Evolutionary conservation across 1,140 invertebrate species (phyloP).

Genomic region (Phthorimaea operculella): DNA sequence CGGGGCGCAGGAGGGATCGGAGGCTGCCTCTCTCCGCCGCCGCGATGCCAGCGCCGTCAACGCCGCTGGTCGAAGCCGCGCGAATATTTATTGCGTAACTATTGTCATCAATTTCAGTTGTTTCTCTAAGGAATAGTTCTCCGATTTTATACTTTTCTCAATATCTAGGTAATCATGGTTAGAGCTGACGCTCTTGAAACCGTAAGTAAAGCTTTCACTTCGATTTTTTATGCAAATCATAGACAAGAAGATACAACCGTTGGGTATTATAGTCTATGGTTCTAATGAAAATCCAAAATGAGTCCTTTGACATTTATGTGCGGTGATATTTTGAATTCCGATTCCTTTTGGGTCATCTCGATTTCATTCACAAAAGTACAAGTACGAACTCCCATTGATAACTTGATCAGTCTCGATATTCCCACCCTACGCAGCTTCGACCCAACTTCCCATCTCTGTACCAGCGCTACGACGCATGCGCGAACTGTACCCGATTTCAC

Average conservation of each 20-base stretch:
- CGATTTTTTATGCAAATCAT: too few relatives aligned
- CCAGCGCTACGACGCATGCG: conserved; percentile 47
- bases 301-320: neutral
- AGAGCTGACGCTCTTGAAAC: too few relatives aligned
- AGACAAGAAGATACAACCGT: too few relatives aligned
- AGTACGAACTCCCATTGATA: neutral
- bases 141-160: neutral
- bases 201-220: too few relatives aligned
- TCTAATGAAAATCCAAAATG: neutral
- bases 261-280: too few relatives aligned
- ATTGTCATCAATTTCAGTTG: conserved; percentile 33
- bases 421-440: conserved; percentile 52
- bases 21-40: conserved; percentile 41
- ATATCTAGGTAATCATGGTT: neutral
- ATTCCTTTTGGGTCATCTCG: too few relatives aligned
- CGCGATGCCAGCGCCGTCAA: conserved; percentile 26
- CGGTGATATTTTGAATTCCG: too few relatives aligned
- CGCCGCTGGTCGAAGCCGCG: conserved; percentile 40
- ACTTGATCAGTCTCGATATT: neutral
- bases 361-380: too few relatives aligned
- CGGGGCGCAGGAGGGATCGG: conserved; percentile 25
- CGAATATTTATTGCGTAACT: conserved; percentile 62
- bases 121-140: neutral
- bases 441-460: conserved; percentile 43
- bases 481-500: too few relatives aligned